phyloP scores from a whole-genome alignment of 2,888 invertebrate species.

The Melanchra persicariae region DNA sequence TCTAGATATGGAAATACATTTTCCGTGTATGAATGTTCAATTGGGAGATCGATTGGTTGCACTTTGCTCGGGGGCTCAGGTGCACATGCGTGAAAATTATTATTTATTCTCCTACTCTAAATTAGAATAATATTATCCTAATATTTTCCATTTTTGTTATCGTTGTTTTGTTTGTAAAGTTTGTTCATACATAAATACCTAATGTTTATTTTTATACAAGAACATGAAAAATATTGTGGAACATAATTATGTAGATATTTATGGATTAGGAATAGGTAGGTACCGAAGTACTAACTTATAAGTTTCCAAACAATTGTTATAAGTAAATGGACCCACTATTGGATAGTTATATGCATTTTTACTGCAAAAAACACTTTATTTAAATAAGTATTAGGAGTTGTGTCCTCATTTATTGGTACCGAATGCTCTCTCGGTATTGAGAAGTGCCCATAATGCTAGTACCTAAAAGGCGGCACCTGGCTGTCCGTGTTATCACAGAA shows the following conservation, averaged over 20 bases:
- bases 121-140: neutral
- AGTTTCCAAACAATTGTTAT: neutral
- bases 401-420: neutral
- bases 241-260: neutral
- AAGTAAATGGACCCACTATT: neutral
- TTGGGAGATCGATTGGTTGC: slow-evolving; percentile 56
- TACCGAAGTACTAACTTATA: neutral
- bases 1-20: slow-evolving; percentile 55
- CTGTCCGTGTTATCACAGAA: neutral
- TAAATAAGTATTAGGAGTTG: neutral
- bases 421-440: neutral
- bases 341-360: slow-evolving; percentile 3
- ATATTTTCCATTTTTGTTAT: neutral
- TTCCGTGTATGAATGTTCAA: slow-evolving; percentile 56
- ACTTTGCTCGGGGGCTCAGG: slow-evolving; percentile 19
- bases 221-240: neutral
- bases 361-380: neutral
- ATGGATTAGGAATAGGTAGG: neutral
- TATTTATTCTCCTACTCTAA: slow-evolving; percentile 2
- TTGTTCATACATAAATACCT: neutral
- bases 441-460: neutral
- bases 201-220: neutral
- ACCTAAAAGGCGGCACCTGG: neutral
- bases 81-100: slow-evolving; percentile 44
- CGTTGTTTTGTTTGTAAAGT: slow-evolving; percentile 12